Base-by-base conservation (phyloP, 2,113 vertebrate species). In the Trematomus loennbergii region DNA sequence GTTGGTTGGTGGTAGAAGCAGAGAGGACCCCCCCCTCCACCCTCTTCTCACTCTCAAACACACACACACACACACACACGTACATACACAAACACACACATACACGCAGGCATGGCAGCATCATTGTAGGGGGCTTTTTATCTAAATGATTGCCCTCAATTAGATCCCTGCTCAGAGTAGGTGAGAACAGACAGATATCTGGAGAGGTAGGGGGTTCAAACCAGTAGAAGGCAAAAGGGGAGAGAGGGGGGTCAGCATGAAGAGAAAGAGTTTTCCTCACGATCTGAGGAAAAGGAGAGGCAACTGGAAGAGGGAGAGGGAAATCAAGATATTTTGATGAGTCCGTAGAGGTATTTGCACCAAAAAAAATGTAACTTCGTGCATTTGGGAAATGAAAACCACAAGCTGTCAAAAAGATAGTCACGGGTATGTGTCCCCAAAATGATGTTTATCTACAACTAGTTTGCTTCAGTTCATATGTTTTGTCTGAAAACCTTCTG, bases 81-180 rank as follows among this genome's bases (percentile, higher is more conserved):
- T 3, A 40, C 36, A 40, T 8, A 40, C 36, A 40, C 36, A 40
- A 1, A 40, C 36, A 36, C 33, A 36, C 33, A 36, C 33, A 36
- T 1, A 49, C 13, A 63, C 13, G 3, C 0, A 46, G 55, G 67
- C 78, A 78, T 54, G 66, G 76, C 65, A 69, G 79, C 83, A 59
- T 93, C 88, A 90, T 90, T 89, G 88, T 86, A 57, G 70, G 77
- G n/a, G 87, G 85, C 87, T 91, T 93, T 93, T 93, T 93, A 92
- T 94, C 93, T 81, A 81, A 94, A 93, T 93, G 93, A 94, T 94
- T 94, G 88, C 90, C 92, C 94, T 92, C 91, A 94, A 94, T 94
- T 94, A 94, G 92, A 93, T 94, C 91, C 48, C 60, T 87, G 87
- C 81, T 87, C 89, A 72, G 84, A 85, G 87, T 86, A 90, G 90